Evolutionary conservation across 2,797 vertebrate species (phyloP).

Genomic region (Diplodus sargus): DNA sequence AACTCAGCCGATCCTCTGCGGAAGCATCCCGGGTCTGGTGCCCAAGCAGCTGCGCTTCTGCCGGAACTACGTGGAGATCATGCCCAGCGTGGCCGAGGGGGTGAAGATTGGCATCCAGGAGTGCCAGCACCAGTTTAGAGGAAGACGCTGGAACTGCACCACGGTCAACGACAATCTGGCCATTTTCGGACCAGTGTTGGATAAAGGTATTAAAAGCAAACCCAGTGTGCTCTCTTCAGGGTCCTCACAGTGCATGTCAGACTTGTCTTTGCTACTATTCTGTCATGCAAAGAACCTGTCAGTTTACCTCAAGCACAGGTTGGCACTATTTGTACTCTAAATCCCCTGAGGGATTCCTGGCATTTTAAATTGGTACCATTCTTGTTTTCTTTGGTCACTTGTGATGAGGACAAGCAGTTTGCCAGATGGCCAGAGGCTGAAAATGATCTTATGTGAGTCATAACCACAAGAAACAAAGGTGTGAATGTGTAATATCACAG

Average conservation of each 20-base stretch:
- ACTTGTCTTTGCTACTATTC: not conserved
- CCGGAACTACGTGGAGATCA: slow-evolving; percentile 97
- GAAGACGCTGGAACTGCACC: slow-evolving; percentile 98
- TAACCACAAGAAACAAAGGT: no score
- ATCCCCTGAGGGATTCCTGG: not conserved
- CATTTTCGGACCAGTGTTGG: slow-evolving; percentile 97
- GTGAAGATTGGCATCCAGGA: slow-evolving; percentile 97
- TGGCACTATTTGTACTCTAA: not conserved
- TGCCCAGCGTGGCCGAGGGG: slow-evolving; percentile 97
- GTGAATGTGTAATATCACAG: no score
- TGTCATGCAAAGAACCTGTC: not conserved
- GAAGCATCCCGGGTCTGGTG: slow-evolving; percentile 96
- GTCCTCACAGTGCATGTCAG: not conserved
- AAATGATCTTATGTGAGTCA: no score
- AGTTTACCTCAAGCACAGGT: not conserved
- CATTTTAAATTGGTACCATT: not conserved
- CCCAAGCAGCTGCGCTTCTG: slow-evolving; percentile 99
- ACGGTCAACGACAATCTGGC: slow-evolving; percentile 94
- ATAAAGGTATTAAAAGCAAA: slow-evolving; percentile 89
- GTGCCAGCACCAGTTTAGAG: slow-evolving; percentile 97
- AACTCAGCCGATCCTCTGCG: slow-evolving; percentile 93
- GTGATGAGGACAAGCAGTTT: not conserved
- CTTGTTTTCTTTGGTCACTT: not conserved
- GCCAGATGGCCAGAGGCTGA: no score
- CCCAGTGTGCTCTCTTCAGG: not conserved